A percentile compares a stretch with the other conserved stretches of the same genome.
Conservation (phyloP, 2,888 invertebrate species). For the Spilarctia lutea region DNA sequence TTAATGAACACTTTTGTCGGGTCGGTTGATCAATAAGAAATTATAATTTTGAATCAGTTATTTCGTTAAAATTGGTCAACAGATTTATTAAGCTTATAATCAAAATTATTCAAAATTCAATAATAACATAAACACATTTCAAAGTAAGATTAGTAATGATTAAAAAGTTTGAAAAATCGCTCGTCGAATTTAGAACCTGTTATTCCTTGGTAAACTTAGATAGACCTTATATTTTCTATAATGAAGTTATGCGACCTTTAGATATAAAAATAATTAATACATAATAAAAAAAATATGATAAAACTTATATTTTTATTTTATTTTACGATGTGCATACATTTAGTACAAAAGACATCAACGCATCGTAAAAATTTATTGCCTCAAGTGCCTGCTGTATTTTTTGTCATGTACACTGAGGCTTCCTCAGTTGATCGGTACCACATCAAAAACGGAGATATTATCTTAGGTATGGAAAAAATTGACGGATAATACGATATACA, state of each 20-base stretch:
- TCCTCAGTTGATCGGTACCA: neutral
- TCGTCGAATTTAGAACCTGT: neutral
- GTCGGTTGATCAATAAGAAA: constrained; percentile 8
- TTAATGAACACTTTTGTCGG: constrained; percentile 7
- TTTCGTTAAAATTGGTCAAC: neutral
- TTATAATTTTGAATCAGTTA: neutral
- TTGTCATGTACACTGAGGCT: neutral
- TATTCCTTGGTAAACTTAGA: neutral
- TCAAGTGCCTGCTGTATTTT: neutral
- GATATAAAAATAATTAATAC: neutral
- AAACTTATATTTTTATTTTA: neutral
- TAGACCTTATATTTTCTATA: neutral
- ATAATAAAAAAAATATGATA: neutral
- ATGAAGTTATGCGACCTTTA: neutral
- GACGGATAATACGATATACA: neutral
- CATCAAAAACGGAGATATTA: neutral
- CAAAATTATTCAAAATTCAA: neutral
- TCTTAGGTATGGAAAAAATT: neutral
- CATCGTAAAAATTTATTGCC: constrained; percentile 6
- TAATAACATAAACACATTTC: neutral
- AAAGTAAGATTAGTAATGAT: neutral
- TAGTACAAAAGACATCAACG: constrained; percentile 81
- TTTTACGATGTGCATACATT: constrained; percentile 5
- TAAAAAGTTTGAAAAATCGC: neutral
- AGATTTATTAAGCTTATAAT: neutral